Base-by-base conservation (phyloP, 2,797 vertebrate genomes). In the Clarias laeviceps region DNA sequence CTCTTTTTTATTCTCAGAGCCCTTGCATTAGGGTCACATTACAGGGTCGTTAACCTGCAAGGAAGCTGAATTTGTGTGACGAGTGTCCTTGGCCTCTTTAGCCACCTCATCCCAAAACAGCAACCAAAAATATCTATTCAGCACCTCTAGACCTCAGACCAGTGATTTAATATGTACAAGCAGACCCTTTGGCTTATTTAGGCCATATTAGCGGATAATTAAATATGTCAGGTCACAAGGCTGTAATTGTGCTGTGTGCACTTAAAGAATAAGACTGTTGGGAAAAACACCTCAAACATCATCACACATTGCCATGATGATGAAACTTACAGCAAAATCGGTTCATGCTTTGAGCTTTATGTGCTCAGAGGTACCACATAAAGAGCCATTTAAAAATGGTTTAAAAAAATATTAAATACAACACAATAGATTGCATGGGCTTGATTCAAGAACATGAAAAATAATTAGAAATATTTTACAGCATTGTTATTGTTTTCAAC, bases 131-230 rank as follows among this genome's bases (percentile, higher is more conserved):
- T 20, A 45, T 54, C n/a, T 50, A 24, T 12, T 4, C 24, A 22
- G n/a, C 37, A 56, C 15, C 27, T n/a, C 14, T 27, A 7, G 24
- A 73, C 40, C 70, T 73, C 14, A 45, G 24, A 27, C 70, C 45
- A 17, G 70, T 8, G 12, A 29, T 57, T 11, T 56, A 76, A 56
- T 56, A 29, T 76, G 50, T 29, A 76, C n/a, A 1, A 76, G 50
- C 15, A 76, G 17, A 20, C 50, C 17, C 73, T 56, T 8, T 0
- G 27, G 50, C 73, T 76, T 27, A 29, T 56, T 76, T 57, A 74
- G 73, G 73, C 50, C 27, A 74, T 54, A 73, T 27, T 50, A 45
- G 70, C 70, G 29, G 14, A 54, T 54, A 76, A 76, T 56, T 56
- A 56, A 9, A 27, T 76, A 56, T 76, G 50, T 27, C 72, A 56